A percentile compares a stretch with the other conserved stretches of the same genome.
Evolutionary conservation across 2,113 vertebrate genomes (phyloP).

Genomic region (Erpornis zantholeuca): DNA sequence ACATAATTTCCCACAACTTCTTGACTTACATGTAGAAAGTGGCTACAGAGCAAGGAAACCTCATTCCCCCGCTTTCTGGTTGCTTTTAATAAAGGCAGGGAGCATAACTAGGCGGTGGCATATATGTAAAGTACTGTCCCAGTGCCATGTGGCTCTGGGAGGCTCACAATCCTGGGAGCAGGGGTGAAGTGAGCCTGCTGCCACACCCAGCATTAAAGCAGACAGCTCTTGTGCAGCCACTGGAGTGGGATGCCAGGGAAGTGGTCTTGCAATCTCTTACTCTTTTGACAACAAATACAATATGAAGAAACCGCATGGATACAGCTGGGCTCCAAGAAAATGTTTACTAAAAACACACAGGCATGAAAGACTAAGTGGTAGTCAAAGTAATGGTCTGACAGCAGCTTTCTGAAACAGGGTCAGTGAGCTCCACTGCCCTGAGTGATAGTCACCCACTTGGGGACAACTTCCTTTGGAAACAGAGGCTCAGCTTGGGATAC

Average conservation of each 20-base stretch:
- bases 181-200: background rate
- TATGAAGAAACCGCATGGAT: background rate
- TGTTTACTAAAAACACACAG: background rate
- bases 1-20: background rate
- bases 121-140: background rate
- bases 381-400: background rate
- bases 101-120: background rate
- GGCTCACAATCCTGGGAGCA: background rate
- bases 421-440: background rate
- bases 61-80: background rate
- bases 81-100: background rate
- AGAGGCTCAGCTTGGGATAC: background rate
- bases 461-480: background rate
- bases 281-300: background rate
- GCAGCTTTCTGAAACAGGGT: background rate
- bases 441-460: accelerated
- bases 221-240: background rate
- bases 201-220: background rate
- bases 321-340: background rate
- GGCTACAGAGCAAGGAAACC: background rate
- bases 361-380: background rate
- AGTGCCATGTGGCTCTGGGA: background rate
- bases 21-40: background rate
- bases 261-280: background rate
- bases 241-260: background rate